Evolutionary conservation across 1,140 invertebrate species (phyloP).

Genomic region (Frieseomelitta varia): DNA sequence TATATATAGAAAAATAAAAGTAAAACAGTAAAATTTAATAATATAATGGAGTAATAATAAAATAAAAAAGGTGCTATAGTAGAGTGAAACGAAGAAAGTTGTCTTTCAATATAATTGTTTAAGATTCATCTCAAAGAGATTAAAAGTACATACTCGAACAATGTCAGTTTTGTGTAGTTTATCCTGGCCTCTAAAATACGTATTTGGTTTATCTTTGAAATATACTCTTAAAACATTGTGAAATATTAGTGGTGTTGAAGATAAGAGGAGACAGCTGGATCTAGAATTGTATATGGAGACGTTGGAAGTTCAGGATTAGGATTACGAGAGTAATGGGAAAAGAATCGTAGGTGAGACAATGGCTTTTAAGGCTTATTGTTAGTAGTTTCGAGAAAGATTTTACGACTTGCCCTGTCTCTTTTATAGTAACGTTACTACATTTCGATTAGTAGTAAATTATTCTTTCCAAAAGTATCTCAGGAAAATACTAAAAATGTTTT

Average conservation of each 20-base stretch:
- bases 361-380: too few relatives aligned
- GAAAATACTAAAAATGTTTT: too few relatives aligned
- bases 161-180: background rate
- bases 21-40: too few relatives aligned
- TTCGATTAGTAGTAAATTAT: background rate
- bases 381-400: background rate
- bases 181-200: background rate
- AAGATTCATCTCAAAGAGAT: too few relatives aligned
- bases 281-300: background rate
- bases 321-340: background rate
- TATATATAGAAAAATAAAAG: too few relatives aligned
- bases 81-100: too few relatives aligned
- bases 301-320: background rate
- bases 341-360: background rate
- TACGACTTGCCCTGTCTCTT: background rate
- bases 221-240: background rate
- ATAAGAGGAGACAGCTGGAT: background rate
- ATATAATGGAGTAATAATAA: too few relatives aligned
- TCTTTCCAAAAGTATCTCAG: background rate
- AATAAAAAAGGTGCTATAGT: too few relatives aligned
- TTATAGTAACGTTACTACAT: background rate
- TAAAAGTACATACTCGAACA: too few relatives aligned
- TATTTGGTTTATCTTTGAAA: background rate
- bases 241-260: background rate
- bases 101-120: too few relatives aligned